phyloP scores from a whole-genome alignment of 1,140 invertebrate genomes.

The Solen grandis region DNA sequence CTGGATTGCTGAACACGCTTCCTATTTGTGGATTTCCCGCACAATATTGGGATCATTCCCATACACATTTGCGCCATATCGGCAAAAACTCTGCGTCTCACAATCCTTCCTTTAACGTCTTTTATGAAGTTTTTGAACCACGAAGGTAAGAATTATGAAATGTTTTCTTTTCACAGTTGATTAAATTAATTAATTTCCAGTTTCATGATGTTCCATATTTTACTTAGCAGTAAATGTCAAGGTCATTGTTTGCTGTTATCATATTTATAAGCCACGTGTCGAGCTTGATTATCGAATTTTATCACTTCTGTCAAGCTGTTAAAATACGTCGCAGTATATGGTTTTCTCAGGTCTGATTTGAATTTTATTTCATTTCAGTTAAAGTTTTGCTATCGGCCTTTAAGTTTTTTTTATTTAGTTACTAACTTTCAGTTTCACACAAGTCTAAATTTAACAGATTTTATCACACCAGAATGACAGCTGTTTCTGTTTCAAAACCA shows the following conservation, averaged over 20 bases:
- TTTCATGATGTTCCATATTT: not conserved
- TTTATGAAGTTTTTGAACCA: slow-evolving; percentile 77
- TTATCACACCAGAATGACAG: not conserved
- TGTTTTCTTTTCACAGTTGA: not conserved
- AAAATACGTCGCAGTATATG: not conserved
- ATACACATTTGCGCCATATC: slow-evolving; percentile 57
- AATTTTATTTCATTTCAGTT: not conserved
- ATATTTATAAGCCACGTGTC: not conserved
- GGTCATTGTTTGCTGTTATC: not conserved
- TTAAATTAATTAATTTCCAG: not conserved
- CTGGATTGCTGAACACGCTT: slow-evolving; percentile 21
- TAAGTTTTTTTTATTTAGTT: not conserved
- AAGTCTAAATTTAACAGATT: not conserved
- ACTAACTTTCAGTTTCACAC: not conserved
- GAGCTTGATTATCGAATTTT: too few relatives aligned
- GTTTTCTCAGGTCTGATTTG: not conserved
- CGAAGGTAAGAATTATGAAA: slow-evolving; percentile 68
- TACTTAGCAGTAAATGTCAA: not conserved
- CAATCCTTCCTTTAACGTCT: slow-evolving; percentile 58
- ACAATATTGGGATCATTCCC: slow-evolving; percentile 52
- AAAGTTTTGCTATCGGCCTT: not conserved
- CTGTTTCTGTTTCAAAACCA: not conserved
- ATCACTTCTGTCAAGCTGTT: too few relatives aligned
- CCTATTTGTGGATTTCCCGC: slow-evolving; percentile 9
- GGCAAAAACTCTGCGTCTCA: slow-evolving; percentile 42